Conservation (phyloP, 1,140 invertebrate species). For the Brachionus paranguensis region DNA sequence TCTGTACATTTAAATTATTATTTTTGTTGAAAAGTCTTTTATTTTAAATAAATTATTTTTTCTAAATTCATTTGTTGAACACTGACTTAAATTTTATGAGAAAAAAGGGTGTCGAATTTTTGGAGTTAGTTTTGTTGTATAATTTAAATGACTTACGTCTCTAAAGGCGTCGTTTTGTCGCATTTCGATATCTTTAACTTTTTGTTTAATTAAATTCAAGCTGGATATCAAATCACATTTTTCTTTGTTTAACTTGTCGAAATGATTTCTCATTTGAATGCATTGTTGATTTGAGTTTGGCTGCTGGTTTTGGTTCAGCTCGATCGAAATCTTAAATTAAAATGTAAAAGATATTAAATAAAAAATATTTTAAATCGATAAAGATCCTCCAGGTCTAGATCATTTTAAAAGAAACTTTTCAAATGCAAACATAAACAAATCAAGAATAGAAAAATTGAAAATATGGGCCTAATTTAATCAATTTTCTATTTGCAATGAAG, state of each 20-base stretch:
- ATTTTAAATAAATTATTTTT: neutral
- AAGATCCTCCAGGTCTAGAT: neutral
- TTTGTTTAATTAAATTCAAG: constrained; percentile 14
- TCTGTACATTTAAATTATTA: too few species aligned
- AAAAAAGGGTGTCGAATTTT: too few species aligned
- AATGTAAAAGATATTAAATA: neutral
- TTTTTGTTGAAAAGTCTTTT: neutral
- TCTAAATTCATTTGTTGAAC: neutral
- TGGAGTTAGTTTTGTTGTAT: neutral
- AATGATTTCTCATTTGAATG: neutral
- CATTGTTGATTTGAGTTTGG: neutral
- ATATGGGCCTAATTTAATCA: constrained; percentile 19
- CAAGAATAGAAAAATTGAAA: neutral
- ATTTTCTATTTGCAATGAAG: neutral
- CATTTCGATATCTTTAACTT: constrained; percentile 39
- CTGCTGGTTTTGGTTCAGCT: constrained; percentile 16
- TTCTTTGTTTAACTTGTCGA: constrained; percentile 35
- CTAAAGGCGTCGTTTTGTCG: constrained; percentile 22
- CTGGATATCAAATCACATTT: constrained; percentile 36
- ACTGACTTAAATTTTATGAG: too few species aligned
- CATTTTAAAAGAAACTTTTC: neutral
- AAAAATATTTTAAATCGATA: neutral
- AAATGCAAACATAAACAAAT: neutral
- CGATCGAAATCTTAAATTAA: neutral
- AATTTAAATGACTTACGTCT: constrained; percentile 16